Evolutionary conservation across 2,113 vertebrate species (phyloP).

Genomic region (Oophaga pumilio): DNA sequence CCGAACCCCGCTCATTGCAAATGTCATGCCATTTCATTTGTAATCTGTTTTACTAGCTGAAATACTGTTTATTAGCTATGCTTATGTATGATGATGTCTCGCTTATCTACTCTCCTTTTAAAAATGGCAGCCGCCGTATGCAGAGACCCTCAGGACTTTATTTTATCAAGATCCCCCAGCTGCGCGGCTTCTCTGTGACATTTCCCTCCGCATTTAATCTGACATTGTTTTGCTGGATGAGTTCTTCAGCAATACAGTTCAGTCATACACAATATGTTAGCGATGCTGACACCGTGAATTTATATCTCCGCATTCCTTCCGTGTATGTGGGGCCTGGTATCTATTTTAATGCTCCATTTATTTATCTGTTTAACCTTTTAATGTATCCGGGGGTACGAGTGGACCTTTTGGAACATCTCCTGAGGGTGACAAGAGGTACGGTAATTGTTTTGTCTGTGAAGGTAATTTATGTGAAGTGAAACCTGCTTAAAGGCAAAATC

Average conservation of each 20-base stretch:
- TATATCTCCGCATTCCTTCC: neutral
- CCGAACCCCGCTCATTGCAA: constrained; percentile 77
- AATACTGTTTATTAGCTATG: constrained; percentile 55
- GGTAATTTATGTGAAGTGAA: constrained; percentile 16
- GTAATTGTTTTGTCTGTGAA: constrained; percentile 24
- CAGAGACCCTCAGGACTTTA: constrained; percentile 27
- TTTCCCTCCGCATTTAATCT: constrained; percentile 25
- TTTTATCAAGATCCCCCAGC: constrained; percentile 44
- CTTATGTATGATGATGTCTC: constrained; percentile 7
- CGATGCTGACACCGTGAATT: neutral
- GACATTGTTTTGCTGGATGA: constrained; percentile 37
- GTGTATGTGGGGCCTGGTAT: neutral
- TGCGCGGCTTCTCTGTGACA: neutral
- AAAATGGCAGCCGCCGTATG: constrained; percentile 48
- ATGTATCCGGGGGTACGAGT: constrained; percentile 3
- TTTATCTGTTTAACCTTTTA: constrained; percentile 23
- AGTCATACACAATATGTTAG: constrained; percentile 21
- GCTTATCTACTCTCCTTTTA: constrained; percentile 49
- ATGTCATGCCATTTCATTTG: constrained; percentile 80
- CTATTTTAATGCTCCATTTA: constrained; percentile 29
- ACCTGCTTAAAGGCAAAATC: constrained; percentile 9
- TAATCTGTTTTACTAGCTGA: constrained; percentile 68
- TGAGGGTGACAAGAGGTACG: neutral
- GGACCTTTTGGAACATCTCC: constrained; percentile 4
- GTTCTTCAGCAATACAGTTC: constrained; percentile 9